Evolutionary conservation across 2,888 invertebrate species (phyloP).

Genomic region (Morpho deidamia): DNA sequence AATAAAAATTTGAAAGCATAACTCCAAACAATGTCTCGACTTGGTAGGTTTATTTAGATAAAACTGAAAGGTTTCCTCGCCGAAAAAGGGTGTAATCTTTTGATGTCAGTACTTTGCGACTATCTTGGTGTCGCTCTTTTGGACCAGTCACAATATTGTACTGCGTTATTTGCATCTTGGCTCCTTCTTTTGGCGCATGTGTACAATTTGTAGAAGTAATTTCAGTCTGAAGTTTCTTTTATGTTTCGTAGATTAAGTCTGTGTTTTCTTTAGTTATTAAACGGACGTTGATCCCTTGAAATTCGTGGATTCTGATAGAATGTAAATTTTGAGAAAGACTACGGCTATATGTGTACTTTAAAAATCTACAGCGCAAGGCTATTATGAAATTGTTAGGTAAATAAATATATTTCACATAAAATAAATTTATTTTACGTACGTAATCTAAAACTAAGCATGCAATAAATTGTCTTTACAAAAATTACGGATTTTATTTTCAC

Average conservation of each 20-base stretch:
- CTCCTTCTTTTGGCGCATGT: constrained; percentile 44
- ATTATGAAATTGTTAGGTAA: too few relatives aligned
- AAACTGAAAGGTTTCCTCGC: neutral
- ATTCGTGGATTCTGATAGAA: neutral
- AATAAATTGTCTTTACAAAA: too few relatives aligned
- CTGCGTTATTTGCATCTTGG: constrained; percentile 61
- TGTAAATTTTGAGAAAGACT: too few relatives aligned
- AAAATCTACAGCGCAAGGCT: too few relatives aligned
- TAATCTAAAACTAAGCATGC: too few relatives aligned
- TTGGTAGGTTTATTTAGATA: neutral
- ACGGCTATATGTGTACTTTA: too few relatives aligned
- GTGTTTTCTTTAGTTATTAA: neutral
- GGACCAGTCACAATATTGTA: constrained; percentile 15
- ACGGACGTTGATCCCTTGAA: neutral
- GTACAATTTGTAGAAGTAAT: constrained; percentile 35
- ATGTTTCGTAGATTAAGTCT: neutral
- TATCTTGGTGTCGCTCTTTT: constrained; percentile 10
- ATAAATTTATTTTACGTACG: too few relatives aligned
- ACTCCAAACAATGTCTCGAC: too few relatives aligned
- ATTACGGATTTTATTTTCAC: too few relatives aligned
- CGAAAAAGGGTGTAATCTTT: neutral
- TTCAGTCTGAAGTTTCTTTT: constrained; percentile 27
- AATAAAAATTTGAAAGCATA: too few relatives aligned
- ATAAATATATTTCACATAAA: too few relatives aligned
- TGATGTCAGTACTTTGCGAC: constrained; percentile 1